phyloP scores from a whole-genome alignment of 1,140 invertebrate species.

The Paralvinella palmiformis region DNA sequence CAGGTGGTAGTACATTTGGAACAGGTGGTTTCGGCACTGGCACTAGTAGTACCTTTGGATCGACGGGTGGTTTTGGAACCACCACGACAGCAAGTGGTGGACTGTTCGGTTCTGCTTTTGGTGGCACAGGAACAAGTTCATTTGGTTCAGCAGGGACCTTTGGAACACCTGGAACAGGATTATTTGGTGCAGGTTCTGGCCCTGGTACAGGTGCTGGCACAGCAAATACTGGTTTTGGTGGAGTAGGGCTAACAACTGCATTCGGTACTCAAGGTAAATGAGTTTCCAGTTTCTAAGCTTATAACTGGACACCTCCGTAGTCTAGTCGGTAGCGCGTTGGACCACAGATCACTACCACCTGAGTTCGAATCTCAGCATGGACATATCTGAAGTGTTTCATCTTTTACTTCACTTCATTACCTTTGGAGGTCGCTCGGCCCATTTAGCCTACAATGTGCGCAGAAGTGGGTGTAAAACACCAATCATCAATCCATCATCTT shows the following conservation, averaged over 20 bases:
- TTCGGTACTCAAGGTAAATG: background rate
- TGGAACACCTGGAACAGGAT: conserved; percentile 5
- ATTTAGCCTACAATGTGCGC: too few species aligned
- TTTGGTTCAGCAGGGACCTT: background rate
- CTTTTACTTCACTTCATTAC: too few species aligned
- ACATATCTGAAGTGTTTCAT: too few species aligned
- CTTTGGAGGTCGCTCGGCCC: too few species aligned
- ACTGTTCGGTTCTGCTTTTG: background rate
- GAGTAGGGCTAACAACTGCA: background rate
- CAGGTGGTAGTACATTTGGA: conserved; percentile 21
- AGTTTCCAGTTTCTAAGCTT: background rate
- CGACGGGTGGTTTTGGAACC: too few species aligned
- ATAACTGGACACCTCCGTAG: background rate
- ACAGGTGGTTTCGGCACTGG: conserved; percentile 20
- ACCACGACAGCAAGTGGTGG: too few species aligned
- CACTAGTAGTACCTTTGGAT: too few species aligned
- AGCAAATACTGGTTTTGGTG: background rate
- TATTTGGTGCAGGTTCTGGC: background rate
- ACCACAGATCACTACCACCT: too few species aligned
- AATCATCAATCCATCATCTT: too few species aligned
- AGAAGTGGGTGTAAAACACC: too few species aligned
- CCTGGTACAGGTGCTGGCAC: background rate
- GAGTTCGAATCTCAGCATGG: too few species aligned
- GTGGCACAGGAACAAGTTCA: background rate
- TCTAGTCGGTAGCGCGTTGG: too few species aligned